A percentile compares a stretch with the other conserved stretches of the same genome.
Evolutionary conservation across 1,140 invertebrate genomes (phyloP).

Genomic region (Branchinecta lindahli): DNA sequence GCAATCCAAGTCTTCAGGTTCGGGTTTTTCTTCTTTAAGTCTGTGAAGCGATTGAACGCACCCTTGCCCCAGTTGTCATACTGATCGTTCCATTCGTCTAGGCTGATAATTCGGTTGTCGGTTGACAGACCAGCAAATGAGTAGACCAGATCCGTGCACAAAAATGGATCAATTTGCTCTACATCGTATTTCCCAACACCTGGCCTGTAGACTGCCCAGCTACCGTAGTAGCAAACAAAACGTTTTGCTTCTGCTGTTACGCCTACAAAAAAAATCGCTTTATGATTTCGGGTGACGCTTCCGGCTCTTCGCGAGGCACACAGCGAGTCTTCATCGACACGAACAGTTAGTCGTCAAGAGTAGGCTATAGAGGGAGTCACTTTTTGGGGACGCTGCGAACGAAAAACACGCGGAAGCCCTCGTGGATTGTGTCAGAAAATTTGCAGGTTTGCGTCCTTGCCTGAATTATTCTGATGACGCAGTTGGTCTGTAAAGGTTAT

Average conservation of each 20-base stretch:
- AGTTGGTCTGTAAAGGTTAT: no score
- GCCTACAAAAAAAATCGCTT: background rate
- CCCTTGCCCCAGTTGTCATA: conserved; percentile 36
- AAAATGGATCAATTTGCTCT: conserved; percentile 44
- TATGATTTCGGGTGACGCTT: no score
- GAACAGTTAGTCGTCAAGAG: no score
- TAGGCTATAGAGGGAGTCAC: no score
- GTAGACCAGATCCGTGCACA: conserved; percentile 59
- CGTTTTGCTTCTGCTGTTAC: conserved; percentile 30
- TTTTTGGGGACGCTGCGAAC: no score
- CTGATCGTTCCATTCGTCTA: conserved; percentile 46
- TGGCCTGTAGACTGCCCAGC: conserved; percentile 51
- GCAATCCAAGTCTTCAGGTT: conserved; percentile 47
- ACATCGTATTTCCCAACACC: conserved; percentile 47
- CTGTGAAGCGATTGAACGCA: conserved; percentile 36
- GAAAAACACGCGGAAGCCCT: no score
- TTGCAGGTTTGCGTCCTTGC: no score
- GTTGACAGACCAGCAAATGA: conserved; percentile 43
- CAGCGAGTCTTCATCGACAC: no score
- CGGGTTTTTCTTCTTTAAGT: conserved; percentile 41
- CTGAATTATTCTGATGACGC: no score
- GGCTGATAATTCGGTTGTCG: conserved; percentile 32
- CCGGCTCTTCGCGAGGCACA: no score
- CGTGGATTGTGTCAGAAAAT: no score
- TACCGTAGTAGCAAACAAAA: conserved; percentile 52